Evolutionary conservation across 2,113 vertebrate species (phyloP).

Genomic region (Odobenus rosmarus): DNA sequence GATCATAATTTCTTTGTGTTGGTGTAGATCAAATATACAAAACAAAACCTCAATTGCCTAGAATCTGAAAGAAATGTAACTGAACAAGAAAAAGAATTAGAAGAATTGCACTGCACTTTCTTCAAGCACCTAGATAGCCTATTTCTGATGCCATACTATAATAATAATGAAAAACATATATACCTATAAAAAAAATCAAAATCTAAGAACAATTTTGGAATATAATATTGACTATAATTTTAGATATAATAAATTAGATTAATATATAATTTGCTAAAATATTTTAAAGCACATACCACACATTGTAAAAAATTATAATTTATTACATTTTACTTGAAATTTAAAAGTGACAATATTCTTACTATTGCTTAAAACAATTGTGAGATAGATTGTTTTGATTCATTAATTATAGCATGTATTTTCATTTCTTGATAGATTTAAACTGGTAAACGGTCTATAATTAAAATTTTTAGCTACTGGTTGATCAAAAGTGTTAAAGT

Average conservation of each 20-base stretch:
- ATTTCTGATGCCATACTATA: background rate
- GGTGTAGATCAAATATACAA: background rate
- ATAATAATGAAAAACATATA: background rate
- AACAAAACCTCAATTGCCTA: background rate
- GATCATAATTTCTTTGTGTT: background rate
- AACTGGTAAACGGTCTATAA: background rate
- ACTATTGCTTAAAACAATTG: background rate
- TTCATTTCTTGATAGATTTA: constrained; percentile 40
- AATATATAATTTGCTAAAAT: background rate
- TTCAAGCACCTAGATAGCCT: background rate
- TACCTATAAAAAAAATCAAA: background rate
- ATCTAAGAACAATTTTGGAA: background rate
- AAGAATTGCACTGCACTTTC: background rate
- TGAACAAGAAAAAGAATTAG: background rate
- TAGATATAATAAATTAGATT: background rate
- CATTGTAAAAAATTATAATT: constrained; percentile 18
- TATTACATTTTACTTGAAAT: background rate
- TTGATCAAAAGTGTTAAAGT: background rate
- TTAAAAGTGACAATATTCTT: background rate
- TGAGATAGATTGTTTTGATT: background rate
- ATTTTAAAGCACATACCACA: background rate
- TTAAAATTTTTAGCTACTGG: background rate
- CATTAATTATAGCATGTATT: background rate
- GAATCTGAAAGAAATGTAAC: constrained; percentile 42
- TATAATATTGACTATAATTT: constrained; percentile 34